Evolutionary conservation across 1,140 invertebrate genomes (phyloP), one percentile per base, ranked within the genome.

Genomic region (Antheraea pernyi): DNA sequence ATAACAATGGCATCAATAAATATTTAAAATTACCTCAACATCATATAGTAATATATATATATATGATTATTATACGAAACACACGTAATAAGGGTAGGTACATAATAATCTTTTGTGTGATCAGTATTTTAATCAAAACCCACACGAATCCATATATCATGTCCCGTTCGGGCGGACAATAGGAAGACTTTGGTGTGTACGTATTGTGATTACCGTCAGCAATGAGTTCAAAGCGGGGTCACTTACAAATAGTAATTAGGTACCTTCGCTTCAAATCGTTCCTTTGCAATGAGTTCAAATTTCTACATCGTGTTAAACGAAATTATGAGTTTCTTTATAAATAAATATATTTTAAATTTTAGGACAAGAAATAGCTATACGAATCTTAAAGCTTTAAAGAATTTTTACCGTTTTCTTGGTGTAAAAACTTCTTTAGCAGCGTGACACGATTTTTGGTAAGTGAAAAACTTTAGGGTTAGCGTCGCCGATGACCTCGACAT

Each of bases 231-330:
- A 72, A 58, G 65, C 59, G 65, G 46, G 46, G 62, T 53, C 68
- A 64, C 64, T 13, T 48, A 70, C 18, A 70, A 73, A 77, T 75
- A 75, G 77, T 79, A 77, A 77, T 79, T 77, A 79, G 62, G 19
- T 75, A 68, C 53, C 22, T 39, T 46, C n/a, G 19, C 18, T 62
- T 65, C 5, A 13, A 11, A 61, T 64, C 65, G 59, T 64, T 67
- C 16, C 18, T 19, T 13, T 68, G 67, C 8, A 59, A 60, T 16
- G 67, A 63, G 53, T 71, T 72, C 37, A 63, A 67, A 62, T 62
- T 67, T 72, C 46, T 53, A 0, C 1, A 53, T 53, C 16, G 1
- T 48, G 9, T 39, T 37, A 8, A 7, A 42, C 39, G 9, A 39
- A 39, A 39, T 39, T 39, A n/a, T 39, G 37, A 6, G 5, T 39